Base-by-base conservation (phyloP, 2,888 invertebrate species). In the Drosophila parthenogenetica region DNA sequence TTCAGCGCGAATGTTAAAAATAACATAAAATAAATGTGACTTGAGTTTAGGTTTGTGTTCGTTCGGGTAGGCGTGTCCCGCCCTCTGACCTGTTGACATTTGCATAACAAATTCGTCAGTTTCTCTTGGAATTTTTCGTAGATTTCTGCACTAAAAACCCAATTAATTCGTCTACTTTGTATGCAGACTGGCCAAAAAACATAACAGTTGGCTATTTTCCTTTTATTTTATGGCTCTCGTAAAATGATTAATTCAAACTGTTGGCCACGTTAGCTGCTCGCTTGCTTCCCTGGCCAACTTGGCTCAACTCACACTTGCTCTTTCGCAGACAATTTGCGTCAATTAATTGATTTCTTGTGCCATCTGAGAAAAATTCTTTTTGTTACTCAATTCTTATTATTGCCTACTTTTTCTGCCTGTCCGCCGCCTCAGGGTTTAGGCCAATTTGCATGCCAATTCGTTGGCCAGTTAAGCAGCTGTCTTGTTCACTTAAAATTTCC, bases 251-350 rank as follows among this genome's bases (percentile, higher is more conserved):
- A 67, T 67, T 53, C 8, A 29, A 11, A 48, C 29, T 29, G 22
- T 43, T 32, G n/a, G 53, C 53, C 53, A 51, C 19, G 53, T 53
- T 53, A 19, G n/a, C 32, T 14, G 5, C 46, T 25, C 5, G 25
- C 5, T 1, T 4, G 5, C 25, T 14, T 39, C 22, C 39, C 57
- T 58, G 3, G 13, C 14, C 13, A 8, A 48, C 54, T 40, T 35
- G 57, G 40, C 32, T 46, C 25, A 42, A 46, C 43, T 51, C 70
- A 77, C 79, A 86, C 67, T 79, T 79, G 79, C 68, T 40, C n/a
- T 66, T 83, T 83, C 83, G 87, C 83, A 83, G 87, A 81, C 87
- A 83, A 83, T 86, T 83, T 82, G 70, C 78, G 72, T 69, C 80
- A 80, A 79, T 83, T 86, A 86, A 81, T 83, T 83, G 81, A 83